phyloP scores from a whole-genome alignment of 2,113 vertebrate genomes.

The Tetrao urogallus region DNA sequence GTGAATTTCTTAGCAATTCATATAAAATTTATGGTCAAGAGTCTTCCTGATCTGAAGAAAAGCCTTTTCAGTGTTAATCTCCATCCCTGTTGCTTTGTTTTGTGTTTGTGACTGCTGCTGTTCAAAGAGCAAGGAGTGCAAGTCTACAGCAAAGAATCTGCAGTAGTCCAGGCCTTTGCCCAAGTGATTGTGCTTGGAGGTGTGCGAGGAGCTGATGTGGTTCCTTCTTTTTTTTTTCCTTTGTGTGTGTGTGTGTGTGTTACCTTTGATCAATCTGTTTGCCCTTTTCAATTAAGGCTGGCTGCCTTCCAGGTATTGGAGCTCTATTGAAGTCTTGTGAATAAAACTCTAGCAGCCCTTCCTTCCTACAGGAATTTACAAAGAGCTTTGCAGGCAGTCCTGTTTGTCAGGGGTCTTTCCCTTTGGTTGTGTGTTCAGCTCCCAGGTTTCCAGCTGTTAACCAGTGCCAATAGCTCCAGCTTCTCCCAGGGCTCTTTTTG shows the following conservation, averaged over 20 bases:
- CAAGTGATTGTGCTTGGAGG: background rate
- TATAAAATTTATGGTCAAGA: background rate
- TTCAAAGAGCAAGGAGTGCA: background rate
- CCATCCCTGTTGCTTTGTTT: background rate
- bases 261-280: constrained; percentile 59
- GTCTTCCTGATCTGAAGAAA: background rate
- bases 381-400: constrained; percentile 14
- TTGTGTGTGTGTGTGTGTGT: background rate
- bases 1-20: background rate
- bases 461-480: background rate
- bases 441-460: constrained; percentile 4
- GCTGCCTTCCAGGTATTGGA: constrained; percentile 47
- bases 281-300: constrained; percentile 30
- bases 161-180: background rate
- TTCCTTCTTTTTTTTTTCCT: constrained; percentile 12
- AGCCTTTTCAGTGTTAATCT: background rate
- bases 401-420: background rate
- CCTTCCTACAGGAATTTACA: constrained; percentile 23
- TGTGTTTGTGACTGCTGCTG: background rate
- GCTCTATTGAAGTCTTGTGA: constrained; percentile 38
- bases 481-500: background rate
- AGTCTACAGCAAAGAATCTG: background rate
- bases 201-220: background rate
- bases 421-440: background rate
- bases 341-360: constrained; percentile 38